Evolutionary conservation across 2,888 invertebrate species (phyloP), one percentile per base, ranked within the genome.

Genomic region (Latheticus oryzae): DNA sequence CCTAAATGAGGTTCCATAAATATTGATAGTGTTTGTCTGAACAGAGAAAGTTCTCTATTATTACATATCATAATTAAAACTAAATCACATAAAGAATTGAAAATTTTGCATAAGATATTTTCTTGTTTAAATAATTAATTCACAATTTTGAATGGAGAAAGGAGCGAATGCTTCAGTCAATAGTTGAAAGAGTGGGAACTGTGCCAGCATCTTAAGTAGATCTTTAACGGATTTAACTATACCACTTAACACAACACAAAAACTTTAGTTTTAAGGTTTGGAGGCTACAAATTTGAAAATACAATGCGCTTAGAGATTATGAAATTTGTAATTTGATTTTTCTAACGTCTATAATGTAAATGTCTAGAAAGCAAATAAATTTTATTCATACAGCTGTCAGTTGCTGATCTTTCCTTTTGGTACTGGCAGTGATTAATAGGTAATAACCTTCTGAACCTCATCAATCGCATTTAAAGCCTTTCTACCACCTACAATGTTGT

Each of bases 161-260:
- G 45, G 45, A 42, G 15, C 28, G 15, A 8, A 9, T n/a, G 19
- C 3, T 9, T 28, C 24, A 42, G 15, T 42, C 40, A 23, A 12
- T 23, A 40, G 37, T 9, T 13, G 32, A n/a, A n/a, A 23, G 45
- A 45, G 30, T 45, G 45, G 45, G 45, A 45, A 45, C 45, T 21
- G 32, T 45, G 45, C 45, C 45, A 45, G 32, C 45, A 32, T 45
- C 45, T 17, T 45, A 45, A 45, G 45, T 45, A 13, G 45, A 45
- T 45, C 45, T 45, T 45, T 45, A 45, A 45, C 45, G 45, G 45
- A 45, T 45, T 45, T 45, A 21, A 28, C 40, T 24, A 40, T 7
- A 40, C 40, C 13, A 43, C 23, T 40, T 40, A 23, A n/a, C 40
- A n/a, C 42, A 26, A 15, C 42, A 42, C 28, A 28, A 42, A 42